Conservation (phyloP, 1,140 invertebrate genomes). For the Drosophila albomicans region DNA sequence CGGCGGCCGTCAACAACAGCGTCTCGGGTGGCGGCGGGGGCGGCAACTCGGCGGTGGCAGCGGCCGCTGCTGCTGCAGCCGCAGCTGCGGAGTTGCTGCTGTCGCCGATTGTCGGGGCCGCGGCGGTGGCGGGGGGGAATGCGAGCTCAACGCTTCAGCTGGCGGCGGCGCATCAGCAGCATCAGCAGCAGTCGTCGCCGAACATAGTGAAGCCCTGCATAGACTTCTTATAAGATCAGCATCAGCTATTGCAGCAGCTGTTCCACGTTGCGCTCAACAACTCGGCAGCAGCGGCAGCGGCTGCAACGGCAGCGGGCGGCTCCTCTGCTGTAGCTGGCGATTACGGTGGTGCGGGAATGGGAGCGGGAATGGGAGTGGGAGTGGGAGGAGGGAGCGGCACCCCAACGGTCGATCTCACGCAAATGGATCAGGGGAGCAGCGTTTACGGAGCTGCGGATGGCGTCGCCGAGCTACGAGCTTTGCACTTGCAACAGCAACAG, state of each 20-base stretch:
- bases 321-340: neutral
- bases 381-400: constrained; percentile 27
- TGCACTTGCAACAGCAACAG: constrained; percentile 53
- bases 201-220: constrained; percentile 84
- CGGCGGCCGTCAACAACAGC: constrained; percentile 62
- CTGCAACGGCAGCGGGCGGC: constrained; percentile 53
- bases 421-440: constrained; percentile 58
- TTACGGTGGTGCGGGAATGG: constrained; percentile 29
- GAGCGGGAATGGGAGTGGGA: constrained; percentile 8
- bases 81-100: constrained; percentile 77
- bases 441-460: constrained; percentile 30
- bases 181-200: constrained; percentile 74
- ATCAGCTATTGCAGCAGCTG: constrained; percentile 83
- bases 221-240: constrained; percentile 85
- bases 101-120: constrained; percentile 78
- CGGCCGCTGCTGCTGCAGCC: constrained; percentile 77
- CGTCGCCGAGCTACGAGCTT: constrained; percentile 27
- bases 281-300: constrained; percentile 71
- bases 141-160: constrained; percentile 71
- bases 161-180: constrained; percentile 74
- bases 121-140: constrained; percentile 70
- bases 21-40: constrained; percentile 53
- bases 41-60: constrained; percentile 79
- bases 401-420: constrained; percentile 76
- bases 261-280: constrained; percentile 82